Evolutionary conservation across 2,113 vertebrate genomes (phyloP).

Genomic region (Bos javanicus): DNA sequence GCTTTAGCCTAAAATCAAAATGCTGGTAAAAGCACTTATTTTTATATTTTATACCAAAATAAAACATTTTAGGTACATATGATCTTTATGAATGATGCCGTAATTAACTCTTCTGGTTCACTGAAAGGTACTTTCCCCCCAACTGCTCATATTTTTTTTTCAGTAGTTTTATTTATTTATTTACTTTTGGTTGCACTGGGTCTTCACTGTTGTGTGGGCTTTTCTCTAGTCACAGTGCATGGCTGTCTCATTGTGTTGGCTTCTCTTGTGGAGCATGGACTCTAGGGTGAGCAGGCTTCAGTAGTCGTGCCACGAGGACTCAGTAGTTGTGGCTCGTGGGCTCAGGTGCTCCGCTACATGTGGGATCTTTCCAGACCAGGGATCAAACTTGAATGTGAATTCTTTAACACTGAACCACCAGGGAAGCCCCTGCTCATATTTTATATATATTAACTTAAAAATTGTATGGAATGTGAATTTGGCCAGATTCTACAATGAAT

Average conservation of each 20-base stretch:
- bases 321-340: neutral
- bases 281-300: neutral
- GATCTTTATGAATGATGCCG: neutral
- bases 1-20: neutral
- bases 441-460: neutral
- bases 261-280: neutral
- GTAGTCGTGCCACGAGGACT: accelerated
- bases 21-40: neutral
- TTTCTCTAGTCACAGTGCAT: accelerated
- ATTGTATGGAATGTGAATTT: neutral
- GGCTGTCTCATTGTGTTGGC: neutral
- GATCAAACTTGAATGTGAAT: neutral
- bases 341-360: neutral
- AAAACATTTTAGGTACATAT: neutral
- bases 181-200: neutral
- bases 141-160: neutral
- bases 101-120: neutral
- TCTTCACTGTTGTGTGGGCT: neutral
- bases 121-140: neutral
- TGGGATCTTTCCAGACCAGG: neutral
- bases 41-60: neutral
- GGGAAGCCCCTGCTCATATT: neutral
- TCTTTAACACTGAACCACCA: neutral
- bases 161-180: neutral
- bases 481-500: neutral